phyloP scores from a whole-genome alignment of 2,797 vertebrate genomes.

The Vireo griseus region DNA sequence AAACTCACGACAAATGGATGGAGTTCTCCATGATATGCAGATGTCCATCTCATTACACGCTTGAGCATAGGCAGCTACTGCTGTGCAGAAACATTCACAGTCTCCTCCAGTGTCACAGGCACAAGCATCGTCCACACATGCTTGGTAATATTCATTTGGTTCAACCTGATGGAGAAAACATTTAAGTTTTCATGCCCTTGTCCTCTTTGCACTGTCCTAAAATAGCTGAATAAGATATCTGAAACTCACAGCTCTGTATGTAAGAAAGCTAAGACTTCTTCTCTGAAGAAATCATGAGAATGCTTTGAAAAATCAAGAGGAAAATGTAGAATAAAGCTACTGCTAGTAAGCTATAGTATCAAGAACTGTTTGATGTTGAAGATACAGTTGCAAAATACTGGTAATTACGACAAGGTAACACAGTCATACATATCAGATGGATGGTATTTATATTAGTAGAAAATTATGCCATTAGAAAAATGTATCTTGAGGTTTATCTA shows the following conservation, averaged over 20 bases:
- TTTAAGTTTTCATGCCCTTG: background rate
- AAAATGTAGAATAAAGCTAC: background rate
- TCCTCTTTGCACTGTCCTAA: background rate
- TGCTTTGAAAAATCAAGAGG: background rate
- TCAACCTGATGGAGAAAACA: slow-evolving; percentile 77
- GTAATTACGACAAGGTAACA: background rate
- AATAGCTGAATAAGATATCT: background rate
- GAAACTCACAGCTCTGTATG: background rate
- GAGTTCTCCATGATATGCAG: slow-evolving; percentile 88
- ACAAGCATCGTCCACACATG: slow-evolving; percentile 85
- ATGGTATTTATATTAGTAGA: background rate
- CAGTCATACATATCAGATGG: background rate
- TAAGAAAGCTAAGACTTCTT: background rate
- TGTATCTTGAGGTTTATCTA: background rate
- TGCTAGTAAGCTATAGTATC: background rate
- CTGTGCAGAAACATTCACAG: slow-evolving; percentile 87
- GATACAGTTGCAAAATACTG: background rate
- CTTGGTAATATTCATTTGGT: slow-evolving; percentile 81
- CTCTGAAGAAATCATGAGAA: background rate
- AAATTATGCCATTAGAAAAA: background rate
- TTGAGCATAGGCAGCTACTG: slow-evolving; percentile 89
- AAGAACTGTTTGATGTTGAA: background rate
- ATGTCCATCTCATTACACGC: slow-evolving; percentile 82
- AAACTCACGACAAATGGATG: slow-evolving; percentile 89
- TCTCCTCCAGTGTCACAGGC: slow-evolving; percentile 88